Evolutionary conservation across 1,140 invertebrate species (phyloP).

Genomic region (Aleiodes sp.): DNA sequence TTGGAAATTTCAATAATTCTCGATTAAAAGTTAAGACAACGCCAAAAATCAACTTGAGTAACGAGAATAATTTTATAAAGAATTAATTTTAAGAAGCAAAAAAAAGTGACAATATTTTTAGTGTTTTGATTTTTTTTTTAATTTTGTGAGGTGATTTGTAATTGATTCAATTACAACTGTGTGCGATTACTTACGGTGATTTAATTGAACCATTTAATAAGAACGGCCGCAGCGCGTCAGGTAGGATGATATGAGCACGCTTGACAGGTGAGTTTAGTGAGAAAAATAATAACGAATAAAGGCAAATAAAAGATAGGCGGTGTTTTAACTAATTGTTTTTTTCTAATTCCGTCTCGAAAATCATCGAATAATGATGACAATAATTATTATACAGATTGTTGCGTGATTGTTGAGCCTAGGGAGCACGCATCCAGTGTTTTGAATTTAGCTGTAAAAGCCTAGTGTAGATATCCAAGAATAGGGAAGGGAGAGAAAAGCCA

Average conservation of each 20-base stretch:
- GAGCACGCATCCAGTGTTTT: neutral
- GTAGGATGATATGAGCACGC: slow-evolving; percentile 64
- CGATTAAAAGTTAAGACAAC: no score
- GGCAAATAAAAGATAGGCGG: no score
- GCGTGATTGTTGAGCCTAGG: neutral
- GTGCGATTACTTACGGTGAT: neutral
- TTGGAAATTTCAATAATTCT: no score
- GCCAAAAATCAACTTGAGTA: no score
- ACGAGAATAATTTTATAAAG: no score
- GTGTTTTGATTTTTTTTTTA: neutral
- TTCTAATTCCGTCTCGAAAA: no score
- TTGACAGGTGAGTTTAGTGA: slow-evolving; percentile 60
- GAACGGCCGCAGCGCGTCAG: slow-evolving; percentile 27
- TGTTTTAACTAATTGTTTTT: no score
- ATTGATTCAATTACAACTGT: no score
- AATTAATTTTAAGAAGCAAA: no score
- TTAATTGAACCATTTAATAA: neutral
- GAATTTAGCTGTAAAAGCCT: no score
- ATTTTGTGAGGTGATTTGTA: slow-evolving; percentile 5
- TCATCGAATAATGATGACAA: neutral
- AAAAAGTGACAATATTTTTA: neutral
- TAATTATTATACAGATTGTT: neutral
- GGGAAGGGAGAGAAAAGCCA: no score
- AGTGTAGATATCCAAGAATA: no score
- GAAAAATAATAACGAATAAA: neutral